Evolutionary conservation across 2,797 vertebrate species (phyloP).

Genomic region (Linurgus olivaceus): DNA sequence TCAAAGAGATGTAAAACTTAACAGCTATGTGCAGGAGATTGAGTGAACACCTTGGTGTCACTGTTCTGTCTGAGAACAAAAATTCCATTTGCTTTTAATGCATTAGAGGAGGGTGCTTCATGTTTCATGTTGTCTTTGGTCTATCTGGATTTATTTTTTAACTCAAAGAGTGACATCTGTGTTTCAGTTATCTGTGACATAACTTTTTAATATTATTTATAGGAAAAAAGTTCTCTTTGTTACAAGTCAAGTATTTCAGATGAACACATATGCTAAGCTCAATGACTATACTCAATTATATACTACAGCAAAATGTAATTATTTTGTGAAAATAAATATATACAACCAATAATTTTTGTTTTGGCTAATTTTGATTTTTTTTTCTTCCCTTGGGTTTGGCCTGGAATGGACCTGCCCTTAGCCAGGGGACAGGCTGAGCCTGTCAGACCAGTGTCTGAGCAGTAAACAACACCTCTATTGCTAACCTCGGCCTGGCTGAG

Average conservation of each 20-base stretch:
- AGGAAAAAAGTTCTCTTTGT: slow-evolving; percentile 33
- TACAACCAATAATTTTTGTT: neutral
- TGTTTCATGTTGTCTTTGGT: neutral
- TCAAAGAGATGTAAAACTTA: neutral
- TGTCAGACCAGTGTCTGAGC: neutral
- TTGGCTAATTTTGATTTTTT: slow-evolving; percentile 21
- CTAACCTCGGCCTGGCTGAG: slow-evolving; percentile 43
- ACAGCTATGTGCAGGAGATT: neutral
- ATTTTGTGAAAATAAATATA: neutral
- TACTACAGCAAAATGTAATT: neutral
- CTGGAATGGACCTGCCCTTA: slow-evolving; percentile 29
- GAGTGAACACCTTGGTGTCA: neutral
- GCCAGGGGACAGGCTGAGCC: neutral
- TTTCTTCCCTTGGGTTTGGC: slow-evolving; percentile 5
- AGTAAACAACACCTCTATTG: slow-evolving; percentile 7
- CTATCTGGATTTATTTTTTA: slow-evolving; percentile 1
- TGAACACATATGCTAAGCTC: neutral
- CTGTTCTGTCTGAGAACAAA: neutral
- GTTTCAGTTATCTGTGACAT: neutral
- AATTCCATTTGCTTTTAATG: neutral
- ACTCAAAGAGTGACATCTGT: neutral
- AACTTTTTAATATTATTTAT: neutral
- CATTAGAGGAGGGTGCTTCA: neutral
- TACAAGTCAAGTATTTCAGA: neutral
- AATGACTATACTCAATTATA: neutral